Base-by-base conservation (phyloP, 2,797 vertebrate genomes). In the Siniperca scherzeri region DNA sequence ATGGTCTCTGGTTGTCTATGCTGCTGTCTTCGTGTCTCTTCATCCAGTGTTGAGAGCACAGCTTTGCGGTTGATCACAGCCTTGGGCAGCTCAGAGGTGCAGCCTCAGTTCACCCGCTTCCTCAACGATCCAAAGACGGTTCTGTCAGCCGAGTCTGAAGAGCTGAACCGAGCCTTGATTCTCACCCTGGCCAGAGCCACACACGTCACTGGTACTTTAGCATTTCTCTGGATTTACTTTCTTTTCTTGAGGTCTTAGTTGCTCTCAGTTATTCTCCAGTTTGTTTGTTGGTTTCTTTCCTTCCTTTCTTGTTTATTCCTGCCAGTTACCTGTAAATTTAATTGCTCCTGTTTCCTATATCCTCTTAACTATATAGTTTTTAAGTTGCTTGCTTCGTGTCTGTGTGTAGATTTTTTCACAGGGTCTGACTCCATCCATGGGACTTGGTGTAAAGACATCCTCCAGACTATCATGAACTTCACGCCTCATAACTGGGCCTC, bases 401-500 rank as follows among this genome's bases (percentile, higher is more conserved):
- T 77, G 27, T 85, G 17, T 80, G 5, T 82, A 99, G 98, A 99
- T 92, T 99, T 99, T 91, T 99, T 99, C 93, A 99, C 98, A 84
- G 98, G 98, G 16, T 99, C 98, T 0, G 99, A 99, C 93, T 99
- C 98, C 71, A 99, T 99, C 92, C 98, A 99, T 57, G 99, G 99
- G 36, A 99, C 99, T 30, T 99, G 99, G 99, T 99, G 99, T 93
- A 99, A 99, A 92, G 99, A 99, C 89, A 99, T 99, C 89, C 95
- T 99, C 70, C 98, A 99, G 94, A 99, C 98, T 81, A 99, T 99
- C 93, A 99, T 99, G 97, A 98, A 91, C 93, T 99, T 99, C 90
- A 99, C 99, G 0, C 99, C 99, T 74, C 99, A 99, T 87, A 99
- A 99, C 91, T 99, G 99, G 99, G 98, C 99, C 52, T 98, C 98